A percentile compares a stretch with the other conserved stretches of the same genome.
These are phyloP conservation scores for Sus cebifrons DNA, from an alignment of 2,797 vertebrate genomes.

Conservation along the genomic window DNA sequence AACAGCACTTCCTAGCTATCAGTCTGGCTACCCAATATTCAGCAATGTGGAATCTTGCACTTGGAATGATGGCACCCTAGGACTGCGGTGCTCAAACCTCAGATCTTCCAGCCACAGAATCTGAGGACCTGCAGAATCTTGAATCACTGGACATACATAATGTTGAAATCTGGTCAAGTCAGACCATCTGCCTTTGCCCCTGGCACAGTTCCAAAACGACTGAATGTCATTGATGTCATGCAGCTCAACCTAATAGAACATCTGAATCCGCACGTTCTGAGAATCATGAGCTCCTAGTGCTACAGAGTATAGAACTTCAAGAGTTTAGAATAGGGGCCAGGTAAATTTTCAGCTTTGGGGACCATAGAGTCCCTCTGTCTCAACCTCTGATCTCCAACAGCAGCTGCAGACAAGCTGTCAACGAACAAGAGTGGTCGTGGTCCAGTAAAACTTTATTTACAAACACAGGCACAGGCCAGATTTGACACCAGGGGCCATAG, in stretches of 20 bases:
- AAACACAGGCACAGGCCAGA: neutral
- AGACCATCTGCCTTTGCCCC: neutral
- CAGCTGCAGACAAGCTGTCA: neutral
- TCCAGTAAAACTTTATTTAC: constrained; percentile 1
- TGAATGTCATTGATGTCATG: neutral
- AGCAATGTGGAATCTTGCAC: neutral
- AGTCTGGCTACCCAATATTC: neutral
- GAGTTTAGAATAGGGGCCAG: constrained; percentile 6
- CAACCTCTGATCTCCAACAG: neutral
- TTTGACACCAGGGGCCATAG: accelerated
- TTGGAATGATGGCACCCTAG: neutral
- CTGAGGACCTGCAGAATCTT: neutral
- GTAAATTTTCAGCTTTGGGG: neutral
- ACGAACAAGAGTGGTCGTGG: neutral
- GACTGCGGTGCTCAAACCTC: neutral
- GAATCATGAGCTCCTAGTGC: neutral
- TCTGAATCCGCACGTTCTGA: neutral
- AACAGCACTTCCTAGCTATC: neutral
- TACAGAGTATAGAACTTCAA: neutral
- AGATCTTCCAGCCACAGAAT: too few relatives aligned
- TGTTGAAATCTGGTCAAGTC: neutral
- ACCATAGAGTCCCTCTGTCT: neutral
- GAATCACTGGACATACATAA: neutral
- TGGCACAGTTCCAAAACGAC: neutral
- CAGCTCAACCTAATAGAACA: neutral